phyloP scores from a whole-genome alignment of 2,797 vertebrate genomes.

The Pogoniulus pusillus region DNA sequence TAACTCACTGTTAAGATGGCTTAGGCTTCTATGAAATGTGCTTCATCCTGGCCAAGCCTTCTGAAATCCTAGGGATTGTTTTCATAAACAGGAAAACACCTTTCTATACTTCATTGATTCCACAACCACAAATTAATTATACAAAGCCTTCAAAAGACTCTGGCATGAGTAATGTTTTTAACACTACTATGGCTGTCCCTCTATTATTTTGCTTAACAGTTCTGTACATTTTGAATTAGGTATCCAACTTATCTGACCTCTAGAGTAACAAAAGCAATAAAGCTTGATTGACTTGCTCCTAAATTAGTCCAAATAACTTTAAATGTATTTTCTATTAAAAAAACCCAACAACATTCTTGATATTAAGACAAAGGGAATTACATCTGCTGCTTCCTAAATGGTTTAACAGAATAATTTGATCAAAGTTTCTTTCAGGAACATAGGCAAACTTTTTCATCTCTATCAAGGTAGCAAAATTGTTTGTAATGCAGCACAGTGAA shows the following conservation, averaged over 20 bases:
- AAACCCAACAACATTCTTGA: background rate
- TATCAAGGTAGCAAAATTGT: background rate
- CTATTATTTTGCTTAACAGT: background rate
- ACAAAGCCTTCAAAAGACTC: background rate
- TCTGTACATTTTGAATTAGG: background rate
- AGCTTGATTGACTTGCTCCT: background rate
- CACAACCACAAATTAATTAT: background rate
- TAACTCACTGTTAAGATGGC: background rate
- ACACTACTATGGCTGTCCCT: background rate
- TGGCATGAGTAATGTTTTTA: background rate
- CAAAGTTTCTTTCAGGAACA: background rate
- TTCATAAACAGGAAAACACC: background rate
- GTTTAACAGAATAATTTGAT: background rate
- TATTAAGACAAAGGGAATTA: background rate
- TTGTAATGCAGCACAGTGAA: background rate
- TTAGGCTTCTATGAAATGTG: background rate
- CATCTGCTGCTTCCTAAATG: background rate
- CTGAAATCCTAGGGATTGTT: background rate
- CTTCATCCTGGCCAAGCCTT: background rate
- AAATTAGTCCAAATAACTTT: background rate
- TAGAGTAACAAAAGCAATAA: background rate
- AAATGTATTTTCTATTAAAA: background rate
- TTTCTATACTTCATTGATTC: background rate
- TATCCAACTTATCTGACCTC: background rate
- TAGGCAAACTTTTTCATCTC: background rate